Evolutionary conservation across 2,113 vertebrate genomes (phyloP), one percentile per base, ranked within the genome.

Genomic region (Xenus cinereus): DNA sequence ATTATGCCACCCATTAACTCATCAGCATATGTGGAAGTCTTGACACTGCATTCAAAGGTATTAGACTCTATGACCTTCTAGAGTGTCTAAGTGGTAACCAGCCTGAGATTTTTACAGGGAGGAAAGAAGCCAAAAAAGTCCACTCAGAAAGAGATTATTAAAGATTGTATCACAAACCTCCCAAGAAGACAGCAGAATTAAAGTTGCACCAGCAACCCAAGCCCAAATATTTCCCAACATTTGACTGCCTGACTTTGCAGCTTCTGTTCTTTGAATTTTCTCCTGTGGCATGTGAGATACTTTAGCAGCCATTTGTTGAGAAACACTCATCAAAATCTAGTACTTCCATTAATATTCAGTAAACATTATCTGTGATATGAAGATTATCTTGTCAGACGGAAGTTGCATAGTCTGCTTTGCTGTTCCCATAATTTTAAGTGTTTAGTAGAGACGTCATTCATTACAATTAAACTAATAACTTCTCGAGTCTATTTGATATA

Each of bases 271-370:
- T 66, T 87, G 74, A 76, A 79, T 91, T 78, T 89, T 79, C 22
- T 72, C 63, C 32, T 48, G 59, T 41, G 54, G 48, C 53, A 50
- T 14, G 32, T 62, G 67, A 87, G 60, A 76, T 48, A 30, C 63
- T 92, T 89, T 76, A 76, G 48, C 57, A 79, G 84, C n/a, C 45
- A 50, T 89, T 91, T 89, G 74, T 82, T 89, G 74, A 76, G 89
- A 95, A 87, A 89, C 45, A 30, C 35, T 64, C 45, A 72, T 82
- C 53, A 93, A 84, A 96, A 93, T 53, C n/a, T 43, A 37, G 22
- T 27, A 57, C 45, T 84, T 73, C 60, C 48, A 87, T 43, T 79
- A 75, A 73, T 39, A 59, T 24, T 21, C 53, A 80, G 53, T 66
- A 94, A 87, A 81, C 45, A 41, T 91, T 79, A 62, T 14, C 32